Conservation (phyloP, 2,113 vertebrate species). For the Physeter macrocephalus region DNA sequence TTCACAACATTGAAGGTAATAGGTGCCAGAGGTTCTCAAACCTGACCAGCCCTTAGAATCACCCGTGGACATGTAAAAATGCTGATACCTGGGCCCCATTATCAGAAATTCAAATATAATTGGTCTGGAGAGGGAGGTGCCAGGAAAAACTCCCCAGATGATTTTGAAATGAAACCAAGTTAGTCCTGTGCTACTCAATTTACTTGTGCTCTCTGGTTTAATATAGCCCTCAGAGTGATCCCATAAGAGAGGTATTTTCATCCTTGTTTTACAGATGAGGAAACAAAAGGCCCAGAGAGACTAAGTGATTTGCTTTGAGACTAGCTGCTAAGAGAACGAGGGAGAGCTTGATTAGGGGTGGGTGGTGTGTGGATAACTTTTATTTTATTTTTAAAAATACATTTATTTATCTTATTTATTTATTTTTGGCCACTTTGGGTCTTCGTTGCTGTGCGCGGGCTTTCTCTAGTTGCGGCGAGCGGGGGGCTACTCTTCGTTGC, state of each 20-base stretch:
- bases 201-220: neutral
- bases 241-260: neutral
- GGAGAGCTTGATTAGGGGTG: neutral
- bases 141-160: neutral
- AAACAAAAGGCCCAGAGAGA: neutral
- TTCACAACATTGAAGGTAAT: neutral
- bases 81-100: neutral
- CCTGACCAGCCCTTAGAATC: neutral
- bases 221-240: neutral
- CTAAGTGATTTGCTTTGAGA: neutral
- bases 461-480: too few relatives aligned
- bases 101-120: neutral
- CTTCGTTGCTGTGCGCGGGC: accelerated
- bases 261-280: neutral
- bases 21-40: neutral
- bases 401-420: too few relatives aligned
- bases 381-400: neutral
- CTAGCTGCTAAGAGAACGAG: neutral
- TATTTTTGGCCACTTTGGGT: too few relatives aligned
- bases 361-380: neutral
- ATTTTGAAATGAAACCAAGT: neutral
- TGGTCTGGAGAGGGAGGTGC: neutral
- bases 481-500: too few relatives aligned
- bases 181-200: neutral
- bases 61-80: neutral